Base-by-base conservation (phyloP, 2,888 invertebrate genomes). In the Hypolimnas misippus region DNA sequence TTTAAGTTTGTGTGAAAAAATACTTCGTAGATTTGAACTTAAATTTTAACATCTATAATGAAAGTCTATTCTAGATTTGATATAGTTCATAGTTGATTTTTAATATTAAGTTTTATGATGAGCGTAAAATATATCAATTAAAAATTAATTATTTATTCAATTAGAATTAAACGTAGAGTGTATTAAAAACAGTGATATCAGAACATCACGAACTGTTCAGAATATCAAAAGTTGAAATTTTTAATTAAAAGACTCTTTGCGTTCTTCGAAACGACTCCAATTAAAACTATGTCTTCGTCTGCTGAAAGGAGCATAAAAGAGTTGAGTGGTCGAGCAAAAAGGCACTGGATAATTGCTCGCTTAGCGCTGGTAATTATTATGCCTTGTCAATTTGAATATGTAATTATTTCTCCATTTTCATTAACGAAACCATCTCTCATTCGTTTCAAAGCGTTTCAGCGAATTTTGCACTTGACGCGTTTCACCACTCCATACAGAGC, bases 221-320 rank as follows among this genome's bases (percentile, higher is more conserved):
- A 25, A 58, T 14, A 40, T 8, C 8, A 16, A 49, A 46, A 77
- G 74, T 60, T 54, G 53, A 80, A 82, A 80, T 84, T 86, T 87
- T 86, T 87, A 86, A 87, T 87, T 87, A 86, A 85, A 87, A 84
- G 82, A 81, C 81, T 80, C 83, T 84, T 85, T 83, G 84, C 84
- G 82, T 83, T 77, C 78, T 60, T 54, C 53, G 52, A 78, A 87
- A 84, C 83, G 85, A 83, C 81, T 87, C 84, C 88, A 89, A 89
- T 89, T 89, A 89, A 88, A 89, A 88, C 88, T 88, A 87, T 87
- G 85, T 88, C 89, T 88, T 88, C 81, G 75, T 71, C 74, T 73
- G 77, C 75, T 73, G 76, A 73, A 76, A 72, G 70, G 79, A 80
- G 79, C 79, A 84, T 87, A 83, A 87, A 86, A 83, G 83, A 82